These are phyloP conservation scores for Carassius auratus DNA, from an alignment of 2,113 vertebrate species.

Conservation along the genomic window DNA sequence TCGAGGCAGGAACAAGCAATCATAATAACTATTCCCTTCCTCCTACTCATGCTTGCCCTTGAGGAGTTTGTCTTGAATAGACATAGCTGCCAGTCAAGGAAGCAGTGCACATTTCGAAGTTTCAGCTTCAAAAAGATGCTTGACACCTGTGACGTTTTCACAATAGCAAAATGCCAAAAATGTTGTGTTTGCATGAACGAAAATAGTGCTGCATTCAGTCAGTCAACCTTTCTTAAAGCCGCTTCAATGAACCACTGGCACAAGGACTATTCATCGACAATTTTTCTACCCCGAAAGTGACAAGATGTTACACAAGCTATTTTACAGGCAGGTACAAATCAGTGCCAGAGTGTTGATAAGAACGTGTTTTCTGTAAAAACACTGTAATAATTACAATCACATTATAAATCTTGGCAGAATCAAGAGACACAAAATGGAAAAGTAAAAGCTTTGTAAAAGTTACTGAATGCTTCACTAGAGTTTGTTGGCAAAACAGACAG, in stretches of 20 bases:
- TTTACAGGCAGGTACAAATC: not conserved
- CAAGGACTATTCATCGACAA: not conserved
- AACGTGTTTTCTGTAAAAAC: not conserved
- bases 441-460: too few species aligned
- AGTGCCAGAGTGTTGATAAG: not conserved
- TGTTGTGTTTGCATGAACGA: not conserved
- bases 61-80: conserved; percentile 33
- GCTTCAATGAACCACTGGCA: not conserved
- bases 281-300: not conserved
- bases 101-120: not conserved
- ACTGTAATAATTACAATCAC: not conserved
- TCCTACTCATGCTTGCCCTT: not conserved
- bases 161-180: not conserved
- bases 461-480: not conserved
- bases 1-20: conserved; percentile 38
- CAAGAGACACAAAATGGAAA: not conserved
- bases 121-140: conserved; percentile 16
- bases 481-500: not conserved
- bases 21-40: conserved; percentile 30
- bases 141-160: conserved; percentile 6
- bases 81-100: not conserved
- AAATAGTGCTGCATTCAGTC: not conserved
- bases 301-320: not conserved
- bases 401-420: not conserved
- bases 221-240: not conserved